Conservation (phyloP, 2,888 invertebrate genomes). For the Caenorhabditis wallacei region DNA sequence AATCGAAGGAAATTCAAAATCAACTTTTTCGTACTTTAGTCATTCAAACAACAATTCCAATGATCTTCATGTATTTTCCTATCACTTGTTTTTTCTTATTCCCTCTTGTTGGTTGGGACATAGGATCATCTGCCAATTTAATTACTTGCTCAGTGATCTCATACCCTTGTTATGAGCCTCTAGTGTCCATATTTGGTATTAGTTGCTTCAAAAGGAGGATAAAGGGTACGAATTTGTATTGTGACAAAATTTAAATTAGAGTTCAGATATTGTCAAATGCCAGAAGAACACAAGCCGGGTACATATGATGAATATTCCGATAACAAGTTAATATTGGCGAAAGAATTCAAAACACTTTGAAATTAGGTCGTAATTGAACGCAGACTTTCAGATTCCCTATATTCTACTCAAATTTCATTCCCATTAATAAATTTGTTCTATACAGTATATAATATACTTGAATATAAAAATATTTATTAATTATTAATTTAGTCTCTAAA, state of each 20-base stretch:
- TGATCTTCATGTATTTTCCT: slow-evolving; percentile 32
- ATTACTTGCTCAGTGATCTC: slow-evolving; percentile 7
- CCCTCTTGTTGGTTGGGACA: slow-evolving; percentile 8
- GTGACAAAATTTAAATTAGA: background rate
- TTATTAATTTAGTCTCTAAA: background rate
- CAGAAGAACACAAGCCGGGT: too few relatives aligned
- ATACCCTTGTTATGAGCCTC: slow-evolving; percentile 35
- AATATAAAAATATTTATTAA: background rate
- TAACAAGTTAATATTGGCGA: too few relatives aligned
- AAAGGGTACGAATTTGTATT: background rate
- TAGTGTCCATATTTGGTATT: slow-evolving; percentile 21
- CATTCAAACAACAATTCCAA: slow-evolving; percentile 30
- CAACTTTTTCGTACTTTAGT: slow-evolving; percentile 40
- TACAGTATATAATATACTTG: too few relatives aligned
- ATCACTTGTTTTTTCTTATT: slow-evolving; percentile 25
- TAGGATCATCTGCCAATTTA: background rate
- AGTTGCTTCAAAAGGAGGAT: slow-evolving; percentile 3
- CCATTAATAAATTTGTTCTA: too few relatives aligned
- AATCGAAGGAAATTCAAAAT: slow-evolving; percentile 13
- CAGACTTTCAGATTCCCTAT: too few relatives aligned
- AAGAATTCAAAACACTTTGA: too few relatives aligned
- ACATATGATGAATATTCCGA: too few relatives aligned
- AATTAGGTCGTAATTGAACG: too few relatives aligned
- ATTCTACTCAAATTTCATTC: too few relatives aligned
- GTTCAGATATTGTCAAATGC: too few relatives aligned